Base-by-base conservation (phyloP, 2,113 vertebrate genomes). In the Malurus elegans region DNA sequence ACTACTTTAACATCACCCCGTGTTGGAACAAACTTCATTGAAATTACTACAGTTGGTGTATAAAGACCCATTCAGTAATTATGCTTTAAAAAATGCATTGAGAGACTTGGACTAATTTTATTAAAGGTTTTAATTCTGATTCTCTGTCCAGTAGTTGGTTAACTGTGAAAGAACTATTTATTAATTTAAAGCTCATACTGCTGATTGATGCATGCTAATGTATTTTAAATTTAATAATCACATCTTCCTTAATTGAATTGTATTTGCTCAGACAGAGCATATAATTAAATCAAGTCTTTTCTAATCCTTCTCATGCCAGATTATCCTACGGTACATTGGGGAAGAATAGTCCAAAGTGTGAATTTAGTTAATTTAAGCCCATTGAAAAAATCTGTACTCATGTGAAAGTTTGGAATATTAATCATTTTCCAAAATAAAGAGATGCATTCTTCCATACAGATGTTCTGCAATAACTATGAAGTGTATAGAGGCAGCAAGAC, bases 261-360 rank as follows among this genome's bases (percentile, higher is more conserved):
- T 93, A 88, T 88, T 96, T 96, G 54, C 66, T 92, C 74, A 94
- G 80, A 83, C 73, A 89, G 91, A 96, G 71, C 92, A 94, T 88
- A 88, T 93, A 95, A 97, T 96, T 95, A 95, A 96, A 92, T 93
- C 56, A 94, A 92, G 90, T 88, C n/a, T 80, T 94, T 92, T 95
- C 74, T 93, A 93, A 95, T 97, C 81, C 79, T 91, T 90, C 92
- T 94, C 74, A 64, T 95, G 75, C 87, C 88, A 94, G 80, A 91
- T 95, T 92, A 92, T 70, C 86, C 78, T 83, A 58, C 51, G 67
- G 62, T 47, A 78, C 78, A 67, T 74, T 60, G 62, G 51, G 57
- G 65, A 92, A 90, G 56, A 93, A 88, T 3, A 90, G 70, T 60
- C 34, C 83, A 86, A 92, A 83, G 32, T 67, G 19, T 20, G 12